phyloP scores from a whole-genome alignment of 92 coral and sea anemone species.

The Micromussa lordhowensis region DNA sequence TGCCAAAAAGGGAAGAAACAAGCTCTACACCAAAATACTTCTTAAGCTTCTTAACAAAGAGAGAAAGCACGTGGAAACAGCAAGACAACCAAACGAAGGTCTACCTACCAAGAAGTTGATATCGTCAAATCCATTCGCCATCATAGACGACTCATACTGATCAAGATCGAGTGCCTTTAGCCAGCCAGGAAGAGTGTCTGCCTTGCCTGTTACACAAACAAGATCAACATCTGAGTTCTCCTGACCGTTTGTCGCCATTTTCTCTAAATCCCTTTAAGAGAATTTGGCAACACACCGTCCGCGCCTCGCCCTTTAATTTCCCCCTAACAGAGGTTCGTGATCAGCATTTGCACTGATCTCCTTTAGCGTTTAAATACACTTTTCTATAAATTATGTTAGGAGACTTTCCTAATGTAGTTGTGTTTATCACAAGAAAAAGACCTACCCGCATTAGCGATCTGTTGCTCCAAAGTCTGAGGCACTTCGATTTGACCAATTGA shows the following conservation, averaged over 20 bases:
- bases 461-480: constrained; percentile 65
- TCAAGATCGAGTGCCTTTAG: constrained; percentile 81
- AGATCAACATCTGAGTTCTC: not conserved
- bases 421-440: not conserved
- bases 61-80: too few relatives aligned
- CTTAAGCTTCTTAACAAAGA: too few relatives aligned
- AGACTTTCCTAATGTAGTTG: too few relatives aligned
- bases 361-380: too few relatives aligned
- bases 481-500: constrained; percentile 77
- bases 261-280: not conserved
- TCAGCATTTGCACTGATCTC: too few relatives aligned
- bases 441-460: constrained; percentile 81
- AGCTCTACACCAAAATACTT: too few relatives aligned
- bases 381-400: too few relatives aligned
- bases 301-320: too few relatives aligned
- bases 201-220: constrained; percentile 54
- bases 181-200: constrained; percentile 83
- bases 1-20: too few relatives aligned
- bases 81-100: too few relatives aligned
- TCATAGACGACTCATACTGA: constrained; percentile 83
- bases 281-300: not conserved
- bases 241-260: not conserved
- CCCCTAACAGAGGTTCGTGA: too few relatives aligned
- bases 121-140: constrained; percentile 92
- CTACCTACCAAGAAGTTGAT: constrained; percentile 82